phyloP scores from a whole-genome alignment of 2,797 vertebrate species.

The Parauchenoglanis ngamensis region DNA sequence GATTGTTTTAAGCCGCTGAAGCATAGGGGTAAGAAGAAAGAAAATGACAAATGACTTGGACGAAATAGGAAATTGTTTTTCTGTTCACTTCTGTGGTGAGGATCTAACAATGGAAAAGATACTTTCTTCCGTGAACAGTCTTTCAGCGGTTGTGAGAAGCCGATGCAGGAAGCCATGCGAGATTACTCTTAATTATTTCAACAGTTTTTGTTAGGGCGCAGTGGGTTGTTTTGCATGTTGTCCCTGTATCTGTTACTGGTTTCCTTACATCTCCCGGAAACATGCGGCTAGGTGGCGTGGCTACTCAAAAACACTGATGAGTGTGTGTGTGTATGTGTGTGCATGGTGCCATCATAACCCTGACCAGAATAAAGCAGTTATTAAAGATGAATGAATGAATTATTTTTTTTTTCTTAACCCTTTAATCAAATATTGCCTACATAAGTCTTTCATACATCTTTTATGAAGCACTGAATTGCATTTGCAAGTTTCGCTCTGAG shows the following conservation, averaged over 20 bases:
- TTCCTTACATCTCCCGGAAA: background rate
- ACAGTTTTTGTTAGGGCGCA: background rate
- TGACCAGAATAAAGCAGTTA: background rate
- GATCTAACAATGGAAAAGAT: background rate
- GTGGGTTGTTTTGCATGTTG: background rate
- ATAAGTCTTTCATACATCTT: background rate
- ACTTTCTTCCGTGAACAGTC: background rate
- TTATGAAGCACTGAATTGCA: background rate
- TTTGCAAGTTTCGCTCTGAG: background rate
- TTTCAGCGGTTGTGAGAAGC: background rate
- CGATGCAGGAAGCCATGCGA: too few species aligned
- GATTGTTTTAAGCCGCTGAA: slow-evolving; percentile 13
- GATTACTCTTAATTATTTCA: background rate
- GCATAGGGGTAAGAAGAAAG: background rate
- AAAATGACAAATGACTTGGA: slow-evolving; percentile 20
- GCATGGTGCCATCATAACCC: background rate
- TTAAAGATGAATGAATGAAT: background rate
- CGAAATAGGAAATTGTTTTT: background rate
- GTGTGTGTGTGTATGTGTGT: background rate
- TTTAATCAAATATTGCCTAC: background rate
- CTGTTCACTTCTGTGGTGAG: background rate
- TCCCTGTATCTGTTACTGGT: background rate
- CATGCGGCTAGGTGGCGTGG: background rate
- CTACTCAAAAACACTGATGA: background rate
- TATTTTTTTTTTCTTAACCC: background rate